Percentiles rank a stretch among this genome's conserved stretches.
These are phyloP conservation scores for Drosophila sordidapex DNA, from an alignment of 2,888 invertebrate genomes.

Conservation along the genomic window DNA sequence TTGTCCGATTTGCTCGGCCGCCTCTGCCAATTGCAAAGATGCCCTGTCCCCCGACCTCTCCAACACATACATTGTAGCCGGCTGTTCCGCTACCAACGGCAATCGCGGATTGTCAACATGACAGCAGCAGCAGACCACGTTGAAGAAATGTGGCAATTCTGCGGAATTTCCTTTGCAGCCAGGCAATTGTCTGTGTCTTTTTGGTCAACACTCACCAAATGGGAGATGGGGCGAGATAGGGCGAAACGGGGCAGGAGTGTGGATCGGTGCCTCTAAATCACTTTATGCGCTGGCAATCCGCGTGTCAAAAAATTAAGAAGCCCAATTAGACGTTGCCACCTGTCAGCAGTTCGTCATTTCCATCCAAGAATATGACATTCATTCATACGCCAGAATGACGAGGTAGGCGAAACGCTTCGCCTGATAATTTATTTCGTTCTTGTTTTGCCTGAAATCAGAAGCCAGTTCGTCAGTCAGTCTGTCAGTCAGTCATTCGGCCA, in stretches of 20 bases:
- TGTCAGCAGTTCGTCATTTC: slow-evolving; percentile 85
- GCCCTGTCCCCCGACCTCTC: slow-evolving; percentile 4
- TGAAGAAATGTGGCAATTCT: slow-evolving; percentile 60
- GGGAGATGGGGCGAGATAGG: background rate
- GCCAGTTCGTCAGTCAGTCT: slow-evolving; percentile 17
- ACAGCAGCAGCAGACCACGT: slow-evolving; percentile 38
- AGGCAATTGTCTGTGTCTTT: slow-evolving; percentile 69
- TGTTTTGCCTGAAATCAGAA: slow-evolving; percentile 12
- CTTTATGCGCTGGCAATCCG: slow-evolving; percentile 58
- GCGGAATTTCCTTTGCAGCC: slow-evolving; percentile 56
- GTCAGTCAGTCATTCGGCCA: slow-evolving; percentile 7
- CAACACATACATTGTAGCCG: background rate
- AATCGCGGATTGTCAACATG: slow-evolving; percentile 58
- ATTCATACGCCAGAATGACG: slow-evolving; percentile 73
- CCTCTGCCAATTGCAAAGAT: slow-evolving; percentile 65
- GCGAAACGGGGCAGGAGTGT: background rate
- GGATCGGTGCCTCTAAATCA: slow-evolving; percentile 62
- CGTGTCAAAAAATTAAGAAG: slow-evolving; percentile 82
- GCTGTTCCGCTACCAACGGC: slow-evolving; percentile 9
- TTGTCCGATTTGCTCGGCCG: slow-evolving; percentile 71
- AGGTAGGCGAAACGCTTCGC: slow-evolving; percentile 63
- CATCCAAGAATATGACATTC: slow-evolving; percentile 79
- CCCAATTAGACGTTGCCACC: slow-evolving; percentile 85
- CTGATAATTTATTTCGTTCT: slow-evolving; percentile 38
- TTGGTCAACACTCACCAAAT: slow-evolving; percentile 20